phyloP scores from a whole-genome alignment of 2,797 vertebrate species.

The Notolepis coatsorum region DNA sequence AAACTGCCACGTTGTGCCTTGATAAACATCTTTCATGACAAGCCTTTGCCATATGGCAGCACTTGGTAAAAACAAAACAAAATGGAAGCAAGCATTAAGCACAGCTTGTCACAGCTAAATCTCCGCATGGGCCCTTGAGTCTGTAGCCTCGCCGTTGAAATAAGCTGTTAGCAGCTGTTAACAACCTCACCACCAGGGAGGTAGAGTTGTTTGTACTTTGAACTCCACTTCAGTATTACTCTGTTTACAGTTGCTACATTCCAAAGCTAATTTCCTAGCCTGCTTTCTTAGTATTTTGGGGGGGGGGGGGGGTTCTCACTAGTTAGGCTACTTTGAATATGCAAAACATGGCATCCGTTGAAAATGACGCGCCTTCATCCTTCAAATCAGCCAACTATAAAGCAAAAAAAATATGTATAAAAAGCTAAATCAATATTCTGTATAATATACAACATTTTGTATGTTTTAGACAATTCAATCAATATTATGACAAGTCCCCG shows the following conservation, averaged over 20 bases:
- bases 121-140: slow-evolving; percentile 63
- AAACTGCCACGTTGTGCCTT: slow-evolving; percentile 48
- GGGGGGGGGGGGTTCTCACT: too few species aligned
- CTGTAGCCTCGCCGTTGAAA: slow-evolving; percentile 62
- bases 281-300: too few species aligned
- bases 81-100: slow-evolving; percentile 55
- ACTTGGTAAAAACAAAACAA: slow-evolving; percentile 73
- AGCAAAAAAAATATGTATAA: slow-evolving; percentile 30
- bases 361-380: slow-evolving; percentile 43
- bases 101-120: slow-evolving; percentile 57
- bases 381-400: slow-evolving; percentile 39
- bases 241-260: slow-evolving; percentile 37
- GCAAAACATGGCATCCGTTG: slow-evolving; percentile 52
- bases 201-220: slow-evolving; percentile 45
- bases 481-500: slow-evolving; percentile 45
- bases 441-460: not conserved
- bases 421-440: slow-evolving; percentile 35
- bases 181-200: slow-evolving; percentile 50
- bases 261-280: slow-evolving; percentile 56
- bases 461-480: slow-evolving; percentile 40
- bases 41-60: slow-evolving; percentile 39
- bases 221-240: slow-evolving; percentile 33
- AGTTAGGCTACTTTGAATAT: slow-evolving; percentile 51
- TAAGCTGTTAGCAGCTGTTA: slow-evolving; percentile 71
- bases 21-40: slow-evolving; percentile 54